Conservation (phyloP, 2,888 invertebrate species). For the Drosophila cognata region DNA sequence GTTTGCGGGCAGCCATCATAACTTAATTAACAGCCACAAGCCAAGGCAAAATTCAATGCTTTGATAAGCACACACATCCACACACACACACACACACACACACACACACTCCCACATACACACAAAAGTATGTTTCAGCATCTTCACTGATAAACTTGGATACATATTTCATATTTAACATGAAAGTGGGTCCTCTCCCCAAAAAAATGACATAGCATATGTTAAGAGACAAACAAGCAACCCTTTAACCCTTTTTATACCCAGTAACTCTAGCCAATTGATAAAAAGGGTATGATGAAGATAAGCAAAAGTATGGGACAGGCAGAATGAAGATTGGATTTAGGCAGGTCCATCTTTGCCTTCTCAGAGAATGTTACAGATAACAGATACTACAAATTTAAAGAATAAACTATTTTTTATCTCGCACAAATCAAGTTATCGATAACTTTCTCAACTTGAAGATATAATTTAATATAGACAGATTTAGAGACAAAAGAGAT, state of each 20-base stretch:
- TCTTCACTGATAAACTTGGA: conserved; percentile 68
- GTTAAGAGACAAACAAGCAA: conserved; percentile 52
- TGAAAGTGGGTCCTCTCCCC: not conserved
- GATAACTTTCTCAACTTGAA: not conserved
- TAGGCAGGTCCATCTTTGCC: not conserved
- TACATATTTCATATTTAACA: conserved; percentile 55
- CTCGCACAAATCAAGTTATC: not conserved
- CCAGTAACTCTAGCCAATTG: not conserved
- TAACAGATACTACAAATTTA: not conserved
- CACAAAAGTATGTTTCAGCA: conserved; percentile 8
- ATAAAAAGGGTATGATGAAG: too few relatives aligned
- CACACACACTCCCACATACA: conserved; percentile 6
- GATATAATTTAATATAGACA: not conserved
- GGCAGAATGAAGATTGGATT: not conserved
- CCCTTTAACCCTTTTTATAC: conserved; percentile 54
- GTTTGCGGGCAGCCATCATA: conserved; percentile 76
- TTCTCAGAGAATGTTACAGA: not conserved
- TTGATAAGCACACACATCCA: conserved; percentile 46
- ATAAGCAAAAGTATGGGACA: not conserved
- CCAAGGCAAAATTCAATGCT: conserved; percentile 57
- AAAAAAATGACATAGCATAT: conserved; percentile 69
- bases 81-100: conserved; percentile 17
- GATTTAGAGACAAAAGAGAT: not conserved
- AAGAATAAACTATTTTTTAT: rapidly evolving
- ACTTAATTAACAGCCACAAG: conserved; percentile 79